A percentile compares a stretch with the other conserved stretches of the same genome.
phyloP scores from a whole-genome alignment of 2,113 vertebrate species.

The Prolemur simus region DNA sequence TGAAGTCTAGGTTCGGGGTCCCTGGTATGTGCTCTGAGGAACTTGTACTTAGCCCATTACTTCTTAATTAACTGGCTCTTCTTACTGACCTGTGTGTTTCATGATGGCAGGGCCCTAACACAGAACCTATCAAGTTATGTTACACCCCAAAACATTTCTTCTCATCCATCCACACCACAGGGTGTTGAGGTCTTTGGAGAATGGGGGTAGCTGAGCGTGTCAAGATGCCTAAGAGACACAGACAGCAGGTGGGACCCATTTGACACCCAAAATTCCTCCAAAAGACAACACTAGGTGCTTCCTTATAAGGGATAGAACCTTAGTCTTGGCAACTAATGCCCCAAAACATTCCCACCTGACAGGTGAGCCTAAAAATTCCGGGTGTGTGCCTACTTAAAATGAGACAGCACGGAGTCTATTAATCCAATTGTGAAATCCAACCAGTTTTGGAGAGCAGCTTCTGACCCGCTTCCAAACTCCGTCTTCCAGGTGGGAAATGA shows the following conservation, averaged over 20 bases:
- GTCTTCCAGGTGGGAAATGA: not conserved
- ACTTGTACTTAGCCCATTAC: fast-evolving
- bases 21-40: not conserved
- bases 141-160: not conserved
- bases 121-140: too few species aligned
- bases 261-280: not conserved
- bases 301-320: not conserved
- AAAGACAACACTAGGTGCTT: not conserved
- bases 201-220: not conserved
- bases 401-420: not conserved
- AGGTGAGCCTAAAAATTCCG: not conserved
- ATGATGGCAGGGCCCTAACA: too few species aligned
- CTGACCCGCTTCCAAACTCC: not conserved
- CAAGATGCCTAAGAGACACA: not conserved
- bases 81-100: not conserved
- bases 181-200: not conserved
- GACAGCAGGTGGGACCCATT: too few species aligned
- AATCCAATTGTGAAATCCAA: not conserved
- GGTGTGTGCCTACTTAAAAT: not conserved
- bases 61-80: not conserved
- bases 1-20: not conserved
- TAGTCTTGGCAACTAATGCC: not conserved
- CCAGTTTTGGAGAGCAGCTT: not conserved
- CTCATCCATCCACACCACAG: not conserved
- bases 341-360: not conserved